Conservation (phyloP, 2,888 invertebrate species). For the Antheraea yamamai region DNA sequence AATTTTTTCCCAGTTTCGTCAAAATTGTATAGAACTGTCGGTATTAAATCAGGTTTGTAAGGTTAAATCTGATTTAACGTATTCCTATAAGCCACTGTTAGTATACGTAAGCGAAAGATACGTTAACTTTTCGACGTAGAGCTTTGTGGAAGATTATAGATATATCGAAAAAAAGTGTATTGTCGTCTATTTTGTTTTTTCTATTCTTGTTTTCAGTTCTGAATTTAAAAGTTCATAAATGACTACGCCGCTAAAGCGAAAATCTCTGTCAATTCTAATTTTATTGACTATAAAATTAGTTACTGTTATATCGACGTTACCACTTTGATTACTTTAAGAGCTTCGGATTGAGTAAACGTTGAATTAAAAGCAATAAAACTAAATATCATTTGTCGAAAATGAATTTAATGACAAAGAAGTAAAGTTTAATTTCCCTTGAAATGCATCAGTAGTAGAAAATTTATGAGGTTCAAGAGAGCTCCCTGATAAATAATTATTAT, state of each 20-base stretch:
- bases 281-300: slow-evolving; percentile 61
- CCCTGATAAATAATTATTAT: slow-evolving; percentile 11
- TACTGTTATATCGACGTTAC: slow-evolving; percentile 57
- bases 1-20: no score
- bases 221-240: slow-evolving; percentile 26
- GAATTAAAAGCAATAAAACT: slow-evolving; percentile 17
- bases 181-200: background rate
- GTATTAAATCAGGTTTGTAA: no score
- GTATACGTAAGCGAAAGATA: no score
- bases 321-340: slow-evolving; percentile 59
- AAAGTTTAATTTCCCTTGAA: slow-evolving; percentile 20
- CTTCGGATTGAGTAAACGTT: slow-evolving; percentile 46
- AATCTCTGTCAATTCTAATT: slow-evolving; percentile 56
- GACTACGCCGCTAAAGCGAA: slow-evolving; percentile 38
- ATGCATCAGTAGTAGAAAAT: background rate
- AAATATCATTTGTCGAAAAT: slow-evolving; percentile 8
- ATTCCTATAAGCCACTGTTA: no score
- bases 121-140: background rate
- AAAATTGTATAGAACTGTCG: no score
- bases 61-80: no score
- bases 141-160: background rate
- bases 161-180: background rate
- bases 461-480: slow-evolving; percentile 1
- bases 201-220: background rate
- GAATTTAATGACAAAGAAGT: slow-evolving; percentile 2